Base-by-base conservation (phyloP, 2,797 vertebrate species). In the Margarornis squamiger region DNA sequence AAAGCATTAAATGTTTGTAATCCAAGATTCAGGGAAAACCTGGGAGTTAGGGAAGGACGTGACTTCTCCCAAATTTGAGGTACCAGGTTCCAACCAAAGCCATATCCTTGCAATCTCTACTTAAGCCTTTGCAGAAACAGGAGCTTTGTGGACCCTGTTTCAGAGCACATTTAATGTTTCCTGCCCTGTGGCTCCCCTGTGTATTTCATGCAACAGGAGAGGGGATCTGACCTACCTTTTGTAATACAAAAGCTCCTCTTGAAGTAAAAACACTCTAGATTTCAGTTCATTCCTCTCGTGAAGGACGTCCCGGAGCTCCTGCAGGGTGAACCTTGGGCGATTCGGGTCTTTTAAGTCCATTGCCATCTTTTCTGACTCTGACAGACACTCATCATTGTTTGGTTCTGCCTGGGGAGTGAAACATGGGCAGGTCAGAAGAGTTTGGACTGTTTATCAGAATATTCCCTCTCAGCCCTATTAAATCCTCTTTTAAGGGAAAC, bases 201-300 rank as follows among this genome's bases (percentile, higher is more conserved):
- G 34, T 20, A 9, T 2, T 26, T 49, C 49, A 71, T 21, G 38
- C 38, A 65, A 27, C 23, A 63, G 48, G n/a, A 79, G 8, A 20
- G 36, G 76, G 55, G 19, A 59, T 7, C 86, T 51, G 58, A 91
- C 95, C 15, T 89, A 99, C 99, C 99, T 99, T 96, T 98, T 99
- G 87, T 99, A 99, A 96, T 99, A 99, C 7, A 99, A 98, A 75
- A 99, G 98, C 96, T 99, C 99, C 88, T 99, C 99, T 93, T 99
- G 99, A 93, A 99, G 96, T 97, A 99, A 82, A 93, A 99, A 99
- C 26, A 99, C 99, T 98, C 99, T 99, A 71, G 99, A 98, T 97
- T 99, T 99, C 71, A 99, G 98, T 91, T 99, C 99, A 8, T 99
- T 99, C 91, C 99, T 98, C 97, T 99, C 99, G 0, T 99, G 99